These are phyloP conservation scores for Aleiodes sp. DNA, from an alignment of 1,140 invertebrate species.

Conservation along the genomic window DNA sequence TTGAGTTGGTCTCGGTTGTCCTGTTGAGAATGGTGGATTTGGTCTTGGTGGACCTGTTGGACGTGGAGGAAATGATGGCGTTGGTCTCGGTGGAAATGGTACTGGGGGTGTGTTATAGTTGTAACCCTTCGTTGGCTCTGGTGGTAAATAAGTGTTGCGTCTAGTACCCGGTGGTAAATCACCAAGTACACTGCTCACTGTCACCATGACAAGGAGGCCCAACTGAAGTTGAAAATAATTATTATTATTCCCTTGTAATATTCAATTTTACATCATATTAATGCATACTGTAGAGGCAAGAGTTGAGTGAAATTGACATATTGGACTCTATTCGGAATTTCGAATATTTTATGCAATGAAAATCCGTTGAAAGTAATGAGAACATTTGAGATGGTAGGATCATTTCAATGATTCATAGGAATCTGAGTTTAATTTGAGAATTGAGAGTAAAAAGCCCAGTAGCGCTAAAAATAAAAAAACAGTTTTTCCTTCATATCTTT, in stretches of 20 bases:
- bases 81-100: slow-evolving; percentile 65
- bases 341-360: no score
- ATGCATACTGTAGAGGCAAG: no score
- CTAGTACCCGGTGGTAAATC: slow-evolving; percentile 64
- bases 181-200: slow-evolving; percentile 52
- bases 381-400: no score
- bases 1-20: slow-evolving; percentile 39
- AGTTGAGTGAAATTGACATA: no score
- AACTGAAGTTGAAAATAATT: slow-evolving; percentile 44
- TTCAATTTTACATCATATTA: slow-evolving; percentile 5
- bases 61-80: slow-evolving; percentile 45
- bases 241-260: neutral
- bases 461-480: no score
- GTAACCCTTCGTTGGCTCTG: slow-evolving; percentile 70
- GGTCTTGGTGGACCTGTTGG: slow-evolving; percentile 44
- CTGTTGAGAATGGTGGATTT: slow-evolving; percentile 43
- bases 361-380: no score
- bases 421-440: no score
- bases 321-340: no score
- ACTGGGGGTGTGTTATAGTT: slow-evolving; percentile 69
- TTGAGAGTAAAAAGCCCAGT: no score
- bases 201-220: slow-evolving; percentile 60
- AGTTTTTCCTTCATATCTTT: no score
- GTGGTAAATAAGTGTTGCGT: slow-evolving; percentile 73
- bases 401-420: no score